Base-by-base conservation (phyloP, 1,140 invertebrate species). In the Daktulosphaira vitifoliae region DNA sequence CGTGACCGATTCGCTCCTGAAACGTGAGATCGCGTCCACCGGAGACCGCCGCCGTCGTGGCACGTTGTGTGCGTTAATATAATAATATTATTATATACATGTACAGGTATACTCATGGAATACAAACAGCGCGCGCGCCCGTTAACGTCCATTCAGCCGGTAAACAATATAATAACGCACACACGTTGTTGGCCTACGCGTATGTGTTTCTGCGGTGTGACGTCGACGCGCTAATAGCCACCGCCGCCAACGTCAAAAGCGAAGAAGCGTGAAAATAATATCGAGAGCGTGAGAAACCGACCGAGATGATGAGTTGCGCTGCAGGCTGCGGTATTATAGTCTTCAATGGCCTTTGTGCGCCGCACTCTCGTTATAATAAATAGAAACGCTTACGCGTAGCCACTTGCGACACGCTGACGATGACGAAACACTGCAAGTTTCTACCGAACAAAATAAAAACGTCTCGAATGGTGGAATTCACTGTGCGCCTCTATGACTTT, bases 1-100 rank as follows among this genome's bases (percentile, higher is more conserved):
- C 56, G 56, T 62, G 56, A 62, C 42, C 56, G 56, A 48, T 48
- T 62, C 42, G 56, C 56, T 62, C 56, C 56, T 39, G 56, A 62
- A 62, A 62, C 56, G 56, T 62, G 56, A 62, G 42, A 33, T 48
- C 18, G 5, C 29, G 11, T 33, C 29, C 29, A 11, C 5, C 23
- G 44, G 42, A 29, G 25, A 46, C 25, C 42, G 42, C 44, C 56
- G 56, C 46, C 39, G 56, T 22, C 56, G 39, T 20, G 22, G 39
- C n/a, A 18, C 54, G 54, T 44, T 46, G n/a, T n/a, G n/a, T n/a
- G 18, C 16, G 44, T 42, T 6, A 48, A 48, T 3, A 48, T 6
- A 13, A 16, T 26, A 26, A 26, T 50, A 50, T 26, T 23, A 23
- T 39, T 22, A 16, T 42, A 56, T 8, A 56, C 22, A 20, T 15